Percentiles rank a stretch among this genome's conserved stretches.
Conservation (phyloP, 2,113 vertebrate species). For the Suncus etruscus region DNA sequence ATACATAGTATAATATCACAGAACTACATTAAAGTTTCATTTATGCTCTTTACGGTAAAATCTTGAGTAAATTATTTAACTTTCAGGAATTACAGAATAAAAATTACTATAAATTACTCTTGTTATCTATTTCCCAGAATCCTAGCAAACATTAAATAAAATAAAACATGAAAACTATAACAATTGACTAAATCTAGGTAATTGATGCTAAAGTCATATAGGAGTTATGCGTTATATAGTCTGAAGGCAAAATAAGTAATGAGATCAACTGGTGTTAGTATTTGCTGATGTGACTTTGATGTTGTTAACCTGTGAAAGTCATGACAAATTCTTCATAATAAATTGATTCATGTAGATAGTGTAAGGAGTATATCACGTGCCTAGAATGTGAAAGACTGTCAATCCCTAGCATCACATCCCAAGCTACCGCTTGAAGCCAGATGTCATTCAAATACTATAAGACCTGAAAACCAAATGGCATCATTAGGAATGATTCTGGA, state of each 20-base stretch:
- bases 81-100: background rate
- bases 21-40: background rate
- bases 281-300: background rate
- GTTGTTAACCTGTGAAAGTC: background rate
- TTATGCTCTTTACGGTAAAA: background rate
- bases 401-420: no score
- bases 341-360: background rate
- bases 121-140: background rate
- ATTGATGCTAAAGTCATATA: no score
- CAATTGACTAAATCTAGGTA: background rate
- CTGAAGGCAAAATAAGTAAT: no score
- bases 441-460: no score
- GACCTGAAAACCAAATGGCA: no score
- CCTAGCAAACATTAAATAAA: conserved; percentile 4
- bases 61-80: background rate
- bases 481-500: no score
- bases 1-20: background rate
- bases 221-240: background rate
- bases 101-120: background rate
- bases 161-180: background rate
- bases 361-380: background rate
- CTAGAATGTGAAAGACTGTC: background rate
- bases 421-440: no score
- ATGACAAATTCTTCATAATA: background rate
- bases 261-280: background rate